Percentiles rank a stretch among this genome's conserved stretches.
Evolutionary conservation across 2,797 vertebrate species (phyloP).

Genomic region (Amblyraja radiata): DNA sequence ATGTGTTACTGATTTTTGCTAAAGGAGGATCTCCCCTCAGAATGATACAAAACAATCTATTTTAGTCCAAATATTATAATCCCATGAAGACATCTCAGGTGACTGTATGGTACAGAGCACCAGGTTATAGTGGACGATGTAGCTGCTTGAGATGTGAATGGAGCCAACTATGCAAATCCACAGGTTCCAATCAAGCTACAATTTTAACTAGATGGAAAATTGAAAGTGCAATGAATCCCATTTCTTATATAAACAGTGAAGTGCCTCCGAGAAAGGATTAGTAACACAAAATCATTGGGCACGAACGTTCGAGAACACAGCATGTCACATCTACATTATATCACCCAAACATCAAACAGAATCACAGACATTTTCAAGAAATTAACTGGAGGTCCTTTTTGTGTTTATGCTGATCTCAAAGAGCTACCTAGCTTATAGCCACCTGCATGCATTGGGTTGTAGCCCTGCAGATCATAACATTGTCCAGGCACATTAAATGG

Average conservation of each 20-base stretch:
- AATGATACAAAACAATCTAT: background rate
- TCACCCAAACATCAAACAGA: too few species aligned
- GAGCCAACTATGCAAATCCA: background rate
- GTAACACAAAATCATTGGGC: background rate
- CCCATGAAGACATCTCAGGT: background rate
- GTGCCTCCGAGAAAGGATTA: background rate
- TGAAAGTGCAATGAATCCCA: background rate
- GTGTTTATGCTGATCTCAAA: too few species aligned
- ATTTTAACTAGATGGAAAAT: background rate
- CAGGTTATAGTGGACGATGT: background rate
- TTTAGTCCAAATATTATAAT: background rate
- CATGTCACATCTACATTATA: background rate
- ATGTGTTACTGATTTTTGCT: background rate
- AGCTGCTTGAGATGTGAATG: background rate
- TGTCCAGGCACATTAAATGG: too few species aligned
- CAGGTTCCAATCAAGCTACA: background rate
- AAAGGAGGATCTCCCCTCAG: background rate
- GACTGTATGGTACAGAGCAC: background rate
- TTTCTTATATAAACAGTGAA: background rate
- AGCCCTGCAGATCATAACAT: too few species aligned
- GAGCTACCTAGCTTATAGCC: too few species aligned
- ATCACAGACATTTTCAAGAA: too few species aligned
- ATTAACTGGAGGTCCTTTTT: too few species aligned
- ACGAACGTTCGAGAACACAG: background rate
- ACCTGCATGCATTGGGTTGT: too few species aligned